phyloP scores from a whole-genome alignment of 2,888 invertebrate genomes.

The Drosophila recens region DNA sequence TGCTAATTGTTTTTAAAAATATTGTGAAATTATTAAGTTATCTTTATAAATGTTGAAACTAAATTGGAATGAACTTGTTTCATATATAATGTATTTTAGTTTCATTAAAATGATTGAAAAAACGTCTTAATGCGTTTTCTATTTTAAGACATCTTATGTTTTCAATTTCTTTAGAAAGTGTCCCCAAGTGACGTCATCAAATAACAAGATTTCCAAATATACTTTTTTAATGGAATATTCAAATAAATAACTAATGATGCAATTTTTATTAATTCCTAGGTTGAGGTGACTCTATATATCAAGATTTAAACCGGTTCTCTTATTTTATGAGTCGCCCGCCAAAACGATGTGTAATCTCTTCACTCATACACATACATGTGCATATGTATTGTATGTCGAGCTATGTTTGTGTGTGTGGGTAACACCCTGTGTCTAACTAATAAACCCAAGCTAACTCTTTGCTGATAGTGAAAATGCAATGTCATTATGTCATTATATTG shows the following conservation, averaged over 20 bases:
- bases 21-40: background rate
- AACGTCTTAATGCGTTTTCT: background rate
- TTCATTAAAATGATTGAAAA: background rate
- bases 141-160: constrained; percentile 4
- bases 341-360: constrained; percentile 29
- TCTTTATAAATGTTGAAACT: background rate
- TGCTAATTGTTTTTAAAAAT: background rate
- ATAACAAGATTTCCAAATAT: constrained; percentile 5
- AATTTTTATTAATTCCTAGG: constrained; percentile 22
- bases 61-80: background rate
- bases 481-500: constrained; percentile 44
- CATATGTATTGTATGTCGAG: constrained; percentile 5
- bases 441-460: constrained; percentile 13
- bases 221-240: background rate
- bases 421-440: constrained; percentile 25
- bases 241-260: constrained; percentile 19
- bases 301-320: constrained; percentile 36
- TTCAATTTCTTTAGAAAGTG: background rate
- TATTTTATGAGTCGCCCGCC: constrained; percentile 31
- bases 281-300: background rate
- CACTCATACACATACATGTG: background rate
- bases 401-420: background rate
- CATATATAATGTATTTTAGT: background rate
- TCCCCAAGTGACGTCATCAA: constrained; percentile 24
- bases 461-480: constrained; percentile 48